Conservation (phyloP, 2,888 invertebrate species). For the Himalopsyche tibetana region DNA sequence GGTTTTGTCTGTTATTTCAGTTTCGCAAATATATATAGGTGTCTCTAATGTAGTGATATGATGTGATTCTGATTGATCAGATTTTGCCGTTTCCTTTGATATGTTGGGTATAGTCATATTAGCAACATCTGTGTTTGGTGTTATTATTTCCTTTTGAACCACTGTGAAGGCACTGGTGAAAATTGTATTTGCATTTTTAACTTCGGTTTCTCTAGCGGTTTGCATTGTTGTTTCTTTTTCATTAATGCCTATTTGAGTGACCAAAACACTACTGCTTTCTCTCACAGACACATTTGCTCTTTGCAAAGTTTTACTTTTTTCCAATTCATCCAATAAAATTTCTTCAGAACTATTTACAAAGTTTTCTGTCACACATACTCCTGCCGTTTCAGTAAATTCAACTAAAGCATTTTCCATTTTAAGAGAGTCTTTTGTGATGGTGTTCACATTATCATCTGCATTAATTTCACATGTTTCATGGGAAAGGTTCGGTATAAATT, state of each 20-base stretch:
- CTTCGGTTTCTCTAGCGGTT: constrained; percentile 64
- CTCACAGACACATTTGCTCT: constrained; percentile 66
- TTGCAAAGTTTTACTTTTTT: constrained; percentile 54
- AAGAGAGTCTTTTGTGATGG: constrained; percentile 66
- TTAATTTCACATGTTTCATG: constrained; percentile 67
- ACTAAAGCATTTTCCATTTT: constrained; percentile 69
- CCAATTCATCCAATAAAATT: constrained; percentile 62
- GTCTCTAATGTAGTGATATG: constrained; percentile 63
- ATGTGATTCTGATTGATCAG: constrained; percentile 69
- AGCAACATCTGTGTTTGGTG: constrained; percentile 67
- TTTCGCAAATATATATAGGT: constrained; percentile 66
- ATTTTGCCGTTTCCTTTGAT: constrained; percentile 71
- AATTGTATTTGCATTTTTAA: constrained; percentile 67
- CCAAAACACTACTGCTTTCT: constrained; percentile 68
- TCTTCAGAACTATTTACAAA: constrained; percentile 69
- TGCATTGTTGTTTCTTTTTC: constrained; percentile 71
- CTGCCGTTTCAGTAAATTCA: constrained; percentile 65
- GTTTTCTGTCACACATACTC: constrained; percentile 67
- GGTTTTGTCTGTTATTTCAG: constrained; percentile 66
- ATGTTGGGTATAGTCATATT: constrained; percentile 68
- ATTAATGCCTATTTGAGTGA: constrained; percentile 71
- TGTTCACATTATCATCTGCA: constrained; percentile 67
- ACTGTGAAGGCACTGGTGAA: constrained; percentile 65
- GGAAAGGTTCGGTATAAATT: constrained; percentile 66
- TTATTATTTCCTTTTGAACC: constrained; percentile 66